Conservation (phyloP, 2,797 vertebrate species). For the Hemibagrus guttatus region DNA sequence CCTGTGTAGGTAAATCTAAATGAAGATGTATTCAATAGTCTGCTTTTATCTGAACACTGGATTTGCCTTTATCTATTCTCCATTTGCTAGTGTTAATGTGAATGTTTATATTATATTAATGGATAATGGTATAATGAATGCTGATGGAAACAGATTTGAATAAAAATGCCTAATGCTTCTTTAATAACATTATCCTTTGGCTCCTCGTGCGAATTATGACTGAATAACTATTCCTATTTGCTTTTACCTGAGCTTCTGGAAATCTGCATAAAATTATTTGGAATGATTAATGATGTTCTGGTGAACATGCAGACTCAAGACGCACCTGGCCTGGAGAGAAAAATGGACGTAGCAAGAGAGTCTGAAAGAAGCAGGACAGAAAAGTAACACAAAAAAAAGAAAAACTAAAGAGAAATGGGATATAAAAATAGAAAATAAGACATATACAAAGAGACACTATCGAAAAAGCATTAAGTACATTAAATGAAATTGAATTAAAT, state of each 20-base stretch:
- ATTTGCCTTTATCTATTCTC: conserved; percentile 16
- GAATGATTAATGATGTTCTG: conserved; percentile 50
- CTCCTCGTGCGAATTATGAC: neutral
- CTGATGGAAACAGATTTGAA: conserved; percentile 48
- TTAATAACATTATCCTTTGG: conserved; percentile 13
- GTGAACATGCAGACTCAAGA: neutral
- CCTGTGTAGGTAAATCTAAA: neutral
- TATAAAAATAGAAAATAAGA: neutral
- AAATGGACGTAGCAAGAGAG: neutral
- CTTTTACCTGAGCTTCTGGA: conserved; percentile 2
- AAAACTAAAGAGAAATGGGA: neutral
- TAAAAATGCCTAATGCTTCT: neutral
- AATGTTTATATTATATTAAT: neutral
- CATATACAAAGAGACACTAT: neutral
- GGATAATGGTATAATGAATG: neutral
- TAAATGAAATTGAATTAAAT: neutral
- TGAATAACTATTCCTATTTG: neutral
- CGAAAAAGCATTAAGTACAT: neutral
- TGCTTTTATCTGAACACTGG: neutral
- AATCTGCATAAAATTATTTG: conserved; percentile 49
- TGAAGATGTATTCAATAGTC: neutral
- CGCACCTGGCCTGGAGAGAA: neutral
- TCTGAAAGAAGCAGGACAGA: neutral
- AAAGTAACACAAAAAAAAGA: neutral
- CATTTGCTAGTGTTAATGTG: conserved; percentile 6